phyloP scores from a whole-genome alignment of 2,113 vertebrate species.

The Callionymus lyra region DNA sequence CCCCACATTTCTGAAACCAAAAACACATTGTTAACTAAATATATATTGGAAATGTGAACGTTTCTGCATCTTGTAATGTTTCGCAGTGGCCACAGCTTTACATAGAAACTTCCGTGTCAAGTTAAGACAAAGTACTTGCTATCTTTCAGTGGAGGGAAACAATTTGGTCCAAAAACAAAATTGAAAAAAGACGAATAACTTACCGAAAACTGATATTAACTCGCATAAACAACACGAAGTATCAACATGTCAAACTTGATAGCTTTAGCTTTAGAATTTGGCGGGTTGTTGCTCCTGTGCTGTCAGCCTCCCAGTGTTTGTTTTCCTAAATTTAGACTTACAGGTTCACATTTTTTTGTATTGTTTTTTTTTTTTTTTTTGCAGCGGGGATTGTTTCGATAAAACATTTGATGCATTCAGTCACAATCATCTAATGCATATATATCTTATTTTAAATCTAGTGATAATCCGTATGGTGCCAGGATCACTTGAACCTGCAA shows the following conservation, averaged over 20 bases:
- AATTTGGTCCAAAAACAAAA: too few relatives aligned
- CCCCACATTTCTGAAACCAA: constrained; percentile 74
- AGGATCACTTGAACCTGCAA: too few relatives aligned
- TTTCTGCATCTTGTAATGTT: neutral
- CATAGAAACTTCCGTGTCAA: too few relatives aligned
- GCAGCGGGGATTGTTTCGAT: too few relatives aligned
- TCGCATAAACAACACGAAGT: neutral
- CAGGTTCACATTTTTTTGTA: neutral
- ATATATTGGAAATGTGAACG: neutral
- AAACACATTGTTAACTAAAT: neutral
- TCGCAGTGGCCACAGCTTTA: too few relatives aligned
- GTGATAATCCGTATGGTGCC: too few relatives aligned
- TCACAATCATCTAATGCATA: too few relatives aligned
- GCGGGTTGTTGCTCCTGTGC: constrained; percentile 30
- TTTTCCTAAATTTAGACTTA: constrained; percentile 11
- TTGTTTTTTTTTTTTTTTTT: too few relatives aligned
- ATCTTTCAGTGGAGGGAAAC: too few relatives aligned
- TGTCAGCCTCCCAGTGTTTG: neutral
- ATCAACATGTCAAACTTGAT: neutral
- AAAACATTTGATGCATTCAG: too few relatives aligned
- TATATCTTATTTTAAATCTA: too few relatives aligned
- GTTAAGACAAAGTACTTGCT: too few relatives aligned
- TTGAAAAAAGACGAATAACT: neutral
- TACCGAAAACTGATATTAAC: neutral
- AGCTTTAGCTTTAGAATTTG: constrained; percentile 44